Percentiles rank a stretch among this genome's conserved stretches.
Conservation (phyloP, 2,888 invertebrate genomes). For the Ormia ochracea region DNA sequence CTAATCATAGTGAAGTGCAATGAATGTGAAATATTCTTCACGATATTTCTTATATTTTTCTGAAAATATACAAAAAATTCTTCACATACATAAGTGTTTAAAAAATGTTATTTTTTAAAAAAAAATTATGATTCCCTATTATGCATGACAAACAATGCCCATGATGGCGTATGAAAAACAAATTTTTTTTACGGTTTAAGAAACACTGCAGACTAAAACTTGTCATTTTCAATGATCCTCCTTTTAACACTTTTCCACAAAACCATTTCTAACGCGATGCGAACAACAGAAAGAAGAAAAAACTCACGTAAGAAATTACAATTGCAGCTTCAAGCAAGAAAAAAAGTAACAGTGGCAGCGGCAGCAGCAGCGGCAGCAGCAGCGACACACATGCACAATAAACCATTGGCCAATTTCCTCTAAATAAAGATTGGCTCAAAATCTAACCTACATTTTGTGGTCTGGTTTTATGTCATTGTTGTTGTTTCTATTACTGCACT, state of each 20-base stretch:
- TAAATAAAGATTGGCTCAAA: conserved; percentile 39
- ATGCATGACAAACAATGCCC: too few species aligned
- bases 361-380: not conserved
- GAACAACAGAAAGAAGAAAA: not conserved
- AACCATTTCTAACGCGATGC: conserved; percentile 39
- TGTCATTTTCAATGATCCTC: conserved; percentile 18
- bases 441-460: conserved; percentile 56
- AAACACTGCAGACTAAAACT: conserved; percentile 10
- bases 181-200: not conserved
- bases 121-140: too few species aligned
- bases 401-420: conserved; percentile 48
- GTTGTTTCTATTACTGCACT: too few species aligned
- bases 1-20: too few species aligned
- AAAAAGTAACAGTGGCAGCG: not conserved
- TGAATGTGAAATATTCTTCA: too few species aligned
- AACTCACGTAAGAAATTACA: conserved; percentile 16
- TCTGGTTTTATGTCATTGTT: conserved; percentile 33
- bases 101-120: too few species aligned
- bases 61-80: too few species aligned
- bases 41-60: too few species aligned
- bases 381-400: conserved; percentile 23
- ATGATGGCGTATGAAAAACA: too few species aligned
- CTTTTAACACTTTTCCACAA: conserved; percentile 19
- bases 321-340: not conserved
- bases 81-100: too few species aligned